These are phyloP conservation scores for Pogonocherus hispidulus DNA, from an alignment of 2,888 invertebrate genomes.

Conservation along the genomic window DNA sequence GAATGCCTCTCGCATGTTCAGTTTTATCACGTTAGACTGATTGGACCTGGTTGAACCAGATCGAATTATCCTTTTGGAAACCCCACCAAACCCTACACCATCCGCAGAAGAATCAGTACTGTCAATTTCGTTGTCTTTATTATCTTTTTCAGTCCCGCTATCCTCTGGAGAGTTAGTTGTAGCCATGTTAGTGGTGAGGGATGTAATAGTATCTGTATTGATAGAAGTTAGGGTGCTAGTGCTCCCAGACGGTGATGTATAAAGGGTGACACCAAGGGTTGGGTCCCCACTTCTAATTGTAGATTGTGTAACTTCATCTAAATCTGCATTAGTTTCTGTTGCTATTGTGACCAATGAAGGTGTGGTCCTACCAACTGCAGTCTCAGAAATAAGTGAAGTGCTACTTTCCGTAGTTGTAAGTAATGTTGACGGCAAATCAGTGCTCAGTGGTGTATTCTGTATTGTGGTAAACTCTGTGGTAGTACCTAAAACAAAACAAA, in stretches of 20 bases:
- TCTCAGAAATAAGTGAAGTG: not conserved
- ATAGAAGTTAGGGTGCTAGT: slow-evolving; percentile 7
- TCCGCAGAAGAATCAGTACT: slow-evolving; percentile 8
- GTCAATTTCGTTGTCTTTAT: slow-evolving; percentile 23
- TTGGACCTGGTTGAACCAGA: not conserved
- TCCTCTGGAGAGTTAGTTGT: not conserved
- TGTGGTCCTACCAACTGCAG: not conserved
- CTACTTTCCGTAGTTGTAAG: not conserved
- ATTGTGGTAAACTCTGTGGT: slow-evolving; percentile 2
- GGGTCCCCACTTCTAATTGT: not conserved
- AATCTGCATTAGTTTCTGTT: not conserved
- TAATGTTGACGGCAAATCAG: not conserved
- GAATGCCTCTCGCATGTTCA: slow-evolving; percentile 22
- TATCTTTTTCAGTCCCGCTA: not conserved
- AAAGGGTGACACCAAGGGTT: not conserved
- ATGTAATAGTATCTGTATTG: not conserved
- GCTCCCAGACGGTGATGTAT: not conserved
- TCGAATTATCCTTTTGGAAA: slow-evolving; percentile 17
- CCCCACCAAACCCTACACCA: slow-evolving; percentile 10
- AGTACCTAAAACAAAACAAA: slow-evolving; percentile 2
- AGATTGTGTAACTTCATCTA: not conserved
- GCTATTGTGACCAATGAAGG: not conserved
- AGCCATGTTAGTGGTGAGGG: not conserved
- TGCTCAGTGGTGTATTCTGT: not conserved
- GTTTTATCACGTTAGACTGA: slow-evolving; percentile 24